Conservation (phyloP, 2,797 vertebrate species). For the Takifugu ocellatus region DNA sequence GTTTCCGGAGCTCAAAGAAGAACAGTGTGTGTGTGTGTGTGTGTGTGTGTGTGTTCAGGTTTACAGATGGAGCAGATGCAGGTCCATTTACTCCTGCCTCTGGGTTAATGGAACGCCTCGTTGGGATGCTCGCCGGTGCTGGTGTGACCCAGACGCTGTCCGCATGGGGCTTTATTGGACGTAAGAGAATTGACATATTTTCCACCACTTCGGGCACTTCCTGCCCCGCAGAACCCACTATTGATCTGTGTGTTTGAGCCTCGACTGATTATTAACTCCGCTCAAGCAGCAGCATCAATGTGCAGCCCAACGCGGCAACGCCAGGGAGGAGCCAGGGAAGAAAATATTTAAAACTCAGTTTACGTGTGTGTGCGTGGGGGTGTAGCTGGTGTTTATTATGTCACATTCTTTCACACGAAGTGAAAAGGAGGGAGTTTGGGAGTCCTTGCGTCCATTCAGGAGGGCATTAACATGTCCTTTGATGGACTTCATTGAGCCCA, state of each 20-base stretch:
- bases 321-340: slow-evolving; percentile 49
- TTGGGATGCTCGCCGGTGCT: neutral
- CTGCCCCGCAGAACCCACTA: slow-evolving; percentile 36
- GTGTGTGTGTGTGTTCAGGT: too few species aligned
- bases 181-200: slow-evolving; percentile 21
- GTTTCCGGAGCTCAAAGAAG: too few species aligned
- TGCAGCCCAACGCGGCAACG: slow-evolving; percentile 32
- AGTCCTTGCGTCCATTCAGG: slow-evolving; percentile 69
- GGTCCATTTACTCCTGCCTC: too few species aligned
- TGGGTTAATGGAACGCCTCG: too few species aligned
- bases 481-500: slow-evolving; percentile 74
- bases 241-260: slow-evolving; percentile 35
- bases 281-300: slow-evolving; percentile 36
- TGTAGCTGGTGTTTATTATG: slow-evolving; percentile 60
- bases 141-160: slow-evolving; percentile 4
- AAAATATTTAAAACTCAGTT: slow-evolving; percentile 66
- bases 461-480: slow-evolving; percentile 76
- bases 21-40: too few species aligned
- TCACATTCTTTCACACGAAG: slow-evolving; percentile 74
- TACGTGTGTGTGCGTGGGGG: slow-evolving; percentile 49
- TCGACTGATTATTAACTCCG: slow-evolving; percentile 41
- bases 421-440: slow-evolving; percentile 66
- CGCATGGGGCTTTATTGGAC: slow-evolving; percentile 7
- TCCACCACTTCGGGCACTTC: slow-evolving; percentile 10
- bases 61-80: too few species aligned